Evolutionary conservation across 2,113 vertebrate species (phyloP).

Genomic region (Cochlearius cochlearius): DNA sequence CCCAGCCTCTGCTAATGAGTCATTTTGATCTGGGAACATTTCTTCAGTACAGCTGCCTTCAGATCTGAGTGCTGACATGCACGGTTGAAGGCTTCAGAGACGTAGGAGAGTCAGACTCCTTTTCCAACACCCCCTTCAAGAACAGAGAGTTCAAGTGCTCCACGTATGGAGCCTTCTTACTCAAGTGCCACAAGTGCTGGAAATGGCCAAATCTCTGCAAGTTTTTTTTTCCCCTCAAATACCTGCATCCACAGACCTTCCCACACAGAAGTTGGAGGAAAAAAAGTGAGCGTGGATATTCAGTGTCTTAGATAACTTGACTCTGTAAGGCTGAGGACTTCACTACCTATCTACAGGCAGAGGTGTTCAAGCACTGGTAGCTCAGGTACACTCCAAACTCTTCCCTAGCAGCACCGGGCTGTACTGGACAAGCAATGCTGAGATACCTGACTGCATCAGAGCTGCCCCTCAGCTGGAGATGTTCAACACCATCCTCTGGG

Average conservation of each 20-base stretch:
- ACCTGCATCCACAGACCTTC: not conserved
- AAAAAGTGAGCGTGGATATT: not conserved
- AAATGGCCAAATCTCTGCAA: not conserved
- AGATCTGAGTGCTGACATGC: not conserved
- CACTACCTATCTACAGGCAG: not conserved
- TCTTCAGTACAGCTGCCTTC: not conserved
- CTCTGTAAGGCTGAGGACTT: not conserved
- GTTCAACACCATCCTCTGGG: not conserved
- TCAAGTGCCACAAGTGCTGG: not conserved
- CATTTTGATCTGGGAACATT: slow-evolving; percentile 7
- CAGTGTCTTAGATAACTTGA: not conserved
- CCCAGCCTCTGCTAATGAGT: slow-evolving; percentile 20
- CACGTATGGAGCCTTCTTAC: accelerated
- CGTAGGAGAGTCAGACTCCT: not conserved
- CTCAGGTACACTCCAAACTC: not conserved
- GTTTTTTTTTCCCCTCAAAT: not conserved
- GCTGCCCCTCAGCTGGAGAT: not conserved
- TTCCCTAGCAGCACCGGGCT: not conserved
- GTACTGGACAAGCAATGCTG: not conserved
- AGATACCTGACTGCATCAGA: too few species aligned
- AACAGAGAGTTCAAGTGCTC: not conserved
- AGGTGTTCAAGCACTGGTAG: not conserved
- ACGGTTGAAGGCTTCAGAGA: not conserved
- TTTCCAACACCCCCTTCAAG: not conserved
- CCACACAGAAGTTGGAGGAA: not conserved